A percentile compares a stretch with the other conserved stretches of the same genome.
Conservation (phyloP, 2,888 invertebrate genomes). For the Drosophila kambysellisi region DNA sequence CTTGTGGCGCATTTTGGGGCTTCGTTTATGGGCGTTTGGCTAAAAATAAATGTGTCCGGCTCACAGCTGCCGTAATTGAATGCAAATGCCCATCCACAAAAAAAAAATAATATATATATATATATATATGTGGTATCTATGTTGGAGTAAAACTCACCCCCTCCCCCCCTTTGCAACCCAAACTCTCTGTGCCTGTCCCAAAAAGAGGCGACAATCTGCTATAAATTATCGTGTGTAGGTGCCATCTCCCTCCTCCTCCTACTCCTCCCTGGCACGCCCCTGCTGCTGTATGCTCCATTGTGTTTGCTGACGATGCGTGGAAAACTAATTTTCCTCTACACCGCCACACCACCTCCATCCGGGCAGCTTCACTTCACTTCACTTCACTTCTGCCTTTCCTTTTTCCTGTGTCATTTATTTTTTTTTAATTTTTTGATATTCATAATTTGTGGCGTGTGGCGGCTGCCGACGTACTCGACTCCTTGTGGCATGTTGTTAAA, state of each 20-base stretch:
- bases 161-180: neutral
- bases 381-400: constrained; percentile 12
- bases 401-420: constrained; percentile 68
- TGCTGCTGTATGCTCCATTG: constrained; percentile 79
- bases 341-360: neutral
- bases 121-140: constrained; percentile 44
- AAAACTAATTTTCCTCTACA: constrained; percentile 83
- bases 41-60: constrained; percentile 80
- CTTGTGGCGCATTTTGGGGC: constrained; percentile 65
- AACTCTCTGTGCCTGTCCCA: constrained; percentile 1
- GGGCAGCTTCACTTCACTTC: neutral
- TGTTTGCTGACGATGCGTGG: constrained; percentile 83
- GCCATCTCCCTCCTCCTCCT: constrained; percentile 36
- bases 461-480: constrained; percentile 30
- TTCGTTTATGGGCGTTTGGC: constrained; percentile 65
- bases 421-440: constrained; percentile 58
- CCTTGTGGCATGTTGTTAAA: constrained; percentile 71
- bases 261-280: neutral
- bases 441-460: constrained; percentile 78
- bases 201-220: constrained; percentile 77
- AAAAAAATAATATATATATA: neutral
- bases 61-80: constrained; percentile 83
- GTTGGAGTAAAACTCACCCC: constrained; percentile 26
- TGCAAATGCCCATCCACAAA: constrained; percentile 81
- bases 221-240: constrained; percentile 83